Percentiles rank a stretch among this genome's conserved stretches.
Conservation (phyloP, 2,797 vertebrate genomes). For the Esox lucius region DNA sequence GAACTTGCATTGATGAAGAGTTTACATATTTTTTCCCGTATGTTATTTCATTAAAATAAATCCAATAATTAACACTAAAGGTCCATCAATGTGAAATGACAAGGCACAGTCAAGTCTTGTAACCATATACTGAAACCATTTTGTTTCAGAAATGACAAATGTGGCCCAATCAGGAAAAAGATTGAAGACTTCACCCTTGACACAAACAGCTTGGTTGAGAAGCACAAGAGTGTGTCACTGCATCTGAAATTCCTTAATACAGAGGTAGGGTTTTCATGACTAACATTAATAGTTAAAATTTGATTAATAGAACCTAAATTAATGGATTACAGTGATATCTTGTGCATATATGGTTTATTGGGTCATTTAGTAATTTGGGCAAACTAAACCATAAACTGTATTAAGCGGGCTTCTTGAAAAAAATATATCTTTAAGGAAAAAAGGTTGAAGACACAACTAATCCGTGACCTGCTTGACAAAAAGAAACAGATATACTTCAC, state of each 20-base stretch:
- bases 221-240: constrained; percentile 23
- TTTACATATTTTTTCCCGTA: constrained; percentile 53
- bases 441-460: too few species aligned
- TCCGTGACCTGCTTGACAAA: not conserved
- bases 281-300: not conserved
- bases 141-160: constrained; percentile 54
- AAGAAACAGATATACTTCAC: too few species aligned
- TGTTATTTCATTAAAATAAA: constrained; percentile 9
- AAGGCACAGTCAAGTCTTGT: not conserved
- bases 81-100: not conserved
- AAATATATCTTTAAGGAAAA: constrained; percentile 30
- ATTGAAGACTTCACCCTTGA: constrained; percentile 36
- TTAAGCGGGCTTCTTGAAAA: not conserved
- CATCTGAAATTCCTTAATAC: constrained; percentile 48
- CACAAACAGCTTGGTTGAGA: constrained; percentile 6
- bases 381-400: too few species aligned
- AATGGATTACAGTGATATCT: too few species aligned
- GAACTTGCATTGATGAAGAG: too few species aligned
- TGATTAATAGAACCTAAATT: too few species aligned
- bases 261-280: constrained; percentile 47
- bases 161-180: constrained; percentile 26
- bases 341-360: too few species aligned
- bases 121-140: too few species aligned
- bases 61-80: not conserved
- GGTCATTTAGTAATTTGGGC: too few species aligned